Evolutionary conservation across 2,113 vertebrate species (phyloP).

Genomic region (Hyperoodon ampullatus): DNA sequence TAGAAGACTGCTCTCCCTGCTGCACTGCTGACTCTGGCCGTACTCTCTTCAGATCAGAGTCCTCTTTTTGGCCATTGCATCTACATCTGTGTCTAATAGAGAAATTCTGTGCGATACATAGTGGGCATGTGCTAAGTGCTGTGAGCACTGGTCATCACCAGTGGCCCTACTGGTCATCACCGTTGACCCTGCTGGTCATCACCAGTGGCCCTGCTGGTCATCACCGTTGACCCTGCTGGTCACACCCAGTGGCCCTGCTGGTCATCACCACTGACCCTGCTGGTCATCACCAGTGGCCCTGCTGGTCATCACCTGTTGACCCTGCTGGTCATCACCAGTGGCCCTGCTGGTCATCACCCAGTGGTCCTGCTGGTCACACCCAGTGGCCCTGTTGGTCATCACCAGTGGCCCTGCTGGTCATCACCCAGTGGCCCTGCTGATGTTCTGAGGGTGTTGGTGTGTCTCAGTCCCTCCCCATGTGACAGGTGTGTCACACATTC

Average conservation of each 20-base stretch:
- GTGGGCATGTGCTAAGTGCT: accelerated
- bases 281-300: neutral
- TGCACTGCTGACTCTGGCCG: accelerated
- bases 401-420: neutral
- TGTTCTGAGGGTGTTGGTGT: accelerated
- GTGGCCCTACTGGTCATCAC: neutral
- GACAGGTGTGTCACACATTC: accelerated
- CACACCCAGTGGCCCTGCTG: too few species aligned
- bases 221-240: neutral
- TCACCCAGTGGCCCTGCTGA: too few species aligned
- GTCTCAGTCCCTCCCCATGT: neutral
- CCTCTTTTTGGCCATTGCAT: neutral
- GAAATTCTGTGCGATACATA: accelerated
- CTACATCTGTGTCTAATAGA: neutral
- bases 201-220: neutral
- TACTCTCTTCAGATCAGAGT: too few species aligned
- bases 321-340: neutral
- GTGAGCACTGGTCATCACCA: neutral
- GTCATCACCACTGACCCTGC: too few species aligned
- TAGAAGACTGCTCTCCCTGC: neutral
- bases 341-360: neutral
- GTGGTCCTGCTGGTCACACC: too few species aligned
- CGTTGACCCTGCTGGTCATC: too few species aligned
- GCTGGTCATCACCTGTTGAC: too few species aligned
- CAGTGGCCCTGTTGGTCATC: neutral